Conservation (phyloP, 2,113 vertebrate species). For the Oriolus oriolus region DNA sequence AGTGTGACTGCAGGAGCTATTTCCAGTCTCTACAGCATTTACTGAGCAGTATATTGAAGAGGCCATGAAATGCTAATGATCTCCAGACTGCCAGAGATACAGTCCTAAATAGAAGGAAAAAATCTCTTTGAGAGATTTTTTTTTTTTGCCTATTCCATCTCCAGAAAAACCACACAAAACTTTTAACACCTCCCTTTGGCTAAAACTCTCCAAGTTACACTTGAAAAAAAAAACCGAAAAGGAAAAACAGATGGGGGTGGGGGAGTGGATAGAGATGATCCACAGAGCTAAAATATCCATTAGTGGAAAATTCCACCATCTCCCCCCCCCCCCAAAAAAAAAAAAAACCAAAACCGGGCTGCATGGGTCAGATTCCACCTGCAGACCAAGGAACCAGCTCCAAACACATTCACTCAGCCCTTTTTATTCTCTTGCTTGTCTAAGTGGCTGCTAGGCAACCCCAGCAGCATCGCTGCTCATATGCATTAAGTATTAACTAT, state of each 20-base stretch:
- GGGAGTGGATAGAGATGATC: neutral
- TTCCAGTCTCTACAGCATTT: neutral
- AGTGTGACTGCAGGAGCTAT: conserved; percentile 17
- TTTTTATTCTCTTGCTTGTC: conserved; percentile 49
- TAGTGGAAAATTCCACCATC: conserved; percentile 19
- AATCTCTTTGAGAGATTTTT: neutral
- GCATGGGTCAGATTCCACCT: conserved; percentile 29
- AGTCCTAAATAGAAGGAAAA: conserved; percentile 12
- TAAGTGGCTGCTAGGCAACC: conserved; percentile 62
- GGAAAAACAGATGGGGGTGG: conserved; percentile 39
- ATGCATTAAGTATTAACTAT: conserved; percentile 44
- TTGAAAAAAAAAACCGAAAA: neutral
- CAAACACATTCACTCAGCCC: conserved; percentile 10
- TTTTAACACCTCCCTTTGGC: conserved; percentile 52
- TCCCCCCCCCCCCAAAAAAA: neutral
- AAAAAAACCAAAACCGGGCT: neutral
- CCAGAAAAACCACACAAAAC: conserved; percentile 30
- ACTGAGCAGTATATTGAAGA: neutral
- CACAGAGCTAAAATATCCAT: neutral
- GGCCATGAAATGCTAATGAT: conserved; percentile 20
- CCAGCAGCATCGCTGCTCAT: conserved; percentile 7
- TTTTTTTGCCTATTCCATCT: neutral
- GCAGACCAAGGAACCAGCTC: conserved; percentile 21
- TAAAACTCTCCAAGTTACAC: conserved; percentile 14
- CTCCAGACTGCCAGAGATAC: conserved; percentile 9